These are phyloP conservation scores for Prunella fulvescens DNA, from an alignment of 2,113 vertebrate genomes.

Conservation along the genomic window DNA sequence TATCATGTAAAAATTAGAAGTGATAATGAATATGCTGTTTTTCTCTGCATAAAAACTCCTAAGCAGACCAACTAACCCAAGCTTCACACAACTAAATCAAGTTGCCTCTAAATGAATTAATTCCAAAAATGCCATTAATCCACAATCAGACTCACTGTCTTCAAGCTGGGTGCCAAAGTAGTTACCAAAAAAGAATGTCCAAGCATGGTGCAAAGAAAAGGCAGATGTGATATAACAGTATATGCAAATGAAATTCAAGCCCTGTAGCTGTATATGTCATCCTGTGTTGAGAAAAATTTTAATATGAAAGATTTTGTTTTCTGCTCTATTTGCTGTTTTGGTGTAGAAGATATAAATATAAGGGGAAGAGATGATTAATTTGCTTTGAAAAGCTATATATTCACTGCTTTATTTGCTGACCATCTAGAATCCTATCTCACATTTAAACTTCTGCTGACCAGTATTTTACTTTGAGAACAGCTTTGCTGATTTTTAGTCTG, in stretches of 20 bases:
- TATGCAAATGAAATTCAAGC: constrained; percentile 22
- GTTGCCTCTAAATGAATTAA: neutral
- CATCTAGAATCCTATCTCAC: neutral
- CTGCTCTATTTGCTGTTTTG: constrained; percentile 16
- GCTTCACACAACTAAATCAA: neutral
- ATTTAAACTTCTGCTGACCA: neutral
- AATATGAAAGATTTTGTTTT: neutral
- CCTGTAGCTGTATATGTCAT: constrained; percentile 6
- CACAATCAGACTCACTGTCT: neutral
- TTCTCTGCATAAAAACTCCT: neutral
- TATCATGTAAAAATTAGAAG: neutral
- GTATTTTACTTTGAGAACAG: neutral
- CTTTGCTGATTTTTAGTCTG: constrained; percentile 15
- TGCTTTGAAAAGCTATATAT: neutral
- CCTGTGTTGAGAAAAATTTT: neutral
- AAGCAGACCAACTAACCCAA: neutral
- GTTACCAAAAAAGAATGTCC: neutral
- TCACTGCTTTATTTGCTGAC: neutral
- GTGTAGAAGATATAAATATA: neutral
- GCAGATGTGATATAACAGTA: neutral
- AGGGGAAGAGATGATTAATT: neutral
- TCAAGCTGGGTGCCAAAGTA: neutral
- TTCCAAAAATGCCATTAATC: neutral
- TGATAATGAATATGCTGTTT: neutral
- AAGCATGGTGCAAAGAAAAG: neutral